Base-by-base conservation (phyloP, 2,113 vertebrate genomes). In the Todiramphus saurophagus region DNA sequence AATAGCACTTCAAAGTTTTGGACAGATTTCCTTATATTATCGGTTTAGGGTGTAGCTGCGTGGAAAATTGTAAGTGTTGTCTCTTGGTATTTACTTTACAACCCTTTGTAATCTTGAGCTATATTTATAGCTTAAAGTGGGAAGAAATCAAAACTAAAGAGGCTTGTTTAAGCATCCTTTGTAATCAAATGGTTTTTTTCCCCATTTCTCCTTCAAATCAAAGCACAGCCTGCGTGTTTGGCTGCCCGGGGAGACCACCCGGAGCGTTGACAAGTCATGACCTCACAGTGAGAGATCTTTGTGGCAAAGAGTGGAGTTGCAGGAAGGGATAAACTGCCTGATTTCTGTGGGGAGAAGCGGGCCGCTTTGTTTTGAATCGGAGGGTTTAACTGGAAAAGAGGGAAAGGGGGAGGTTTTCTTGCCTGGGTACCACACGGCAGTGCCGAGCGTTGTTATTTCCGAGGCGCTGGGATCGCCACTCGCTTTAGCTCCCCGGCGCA, bases 101-200 rank as follows among this genome's bases (percentile, higher is more conserved):
- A 63, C 46, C 23, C 95, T 90, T 87, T 96, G 88, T 95, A 96
- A 96, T 96, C 89, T 94, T 90, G 74, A 56, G 66, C 76, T 95
- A 31, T 92, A 97, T 97, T 97, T 97, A 94, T 96, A 97, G 64
- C 30, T 28, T 81, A 39, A 31, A 92, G 62, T 17, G 53, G 93
- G 64, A 83, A 95, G 77, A 62, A 89, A 95, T 87, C 62, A 95
- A 93, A 97, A 98, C 97, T 94, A 97, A 43, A 98, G 94, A 94
- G 95, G 94, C 33, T 70, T 80, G 82, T 90, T 69, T 69, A 67
- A 66, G 63, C 80, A 70, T 78, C 28, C 80, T 91, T 95, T 96
- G 94, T 96, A 96, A 97, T 96, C 44, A 91, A 95, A 92, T 31
- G 31, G 14, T 41, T 44, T 93, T 67, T 83, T 72, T 25, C 13